Conservation (phyloP, 1,140 invertebrate species). For the Helicorthomorpha holstii region DNA sequence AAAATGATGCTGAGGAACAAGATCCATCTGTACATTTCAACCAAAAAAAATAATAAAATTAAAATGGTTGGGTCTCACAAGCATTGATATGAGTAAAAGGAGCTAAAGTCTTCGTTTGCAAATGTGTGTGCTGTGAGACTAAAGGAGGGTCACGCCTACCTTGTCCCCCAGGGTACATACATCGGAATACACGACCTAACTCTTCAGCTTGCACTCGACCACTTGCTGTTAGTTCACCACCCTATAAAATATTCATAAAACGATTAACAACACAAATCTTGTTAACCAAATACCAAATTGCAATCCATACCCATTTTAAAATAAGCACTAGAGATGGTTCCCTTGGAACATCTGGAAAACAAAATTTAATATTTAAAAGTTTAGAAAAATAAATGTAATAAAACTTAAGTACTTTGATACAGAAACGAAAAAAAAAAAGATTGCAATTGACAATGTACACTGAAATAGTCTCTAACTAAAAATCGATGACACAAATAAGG, state of each 20-base stretch:
- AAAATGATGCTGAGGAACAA: too few species aligned
- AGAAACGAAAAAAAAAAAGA: too few species aligned
- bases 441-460: too few species aligned
- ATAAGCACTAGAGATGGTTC: conserved; percentile 87
- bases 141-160: conserved; percentile 16
- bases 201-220: conserved; percentile 94
- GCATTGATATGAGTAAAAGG: conserved; percentile 2
- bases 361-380: too few species aligned
- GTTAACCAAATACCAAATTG: too few species aligned
- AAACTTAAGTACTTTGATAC: too few species aligned
- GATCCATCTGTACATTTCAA: too few species aligned
- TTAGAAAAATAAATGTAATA: too few species aligned
- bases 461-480: too few species aligned
- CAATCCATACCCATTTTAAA: conserved; percentile 98
- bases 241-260: too few species aligned
- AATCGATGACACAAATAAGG: too few species aligned
- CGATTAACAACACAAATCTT: too few species aligned
- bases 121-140: neutral
- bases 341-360: conserved; percentile 48
- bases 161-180: conserved; percentile 77
- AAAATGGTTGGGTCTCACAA: neutral
- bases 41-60: neutral
- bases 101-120: neutral
- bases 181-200: conserved; percentile 90
- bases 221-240: conserved; percentile 95